Conservation (phyloP, 2,797 vertebrate species). For the Merluccius polli region DNA sequence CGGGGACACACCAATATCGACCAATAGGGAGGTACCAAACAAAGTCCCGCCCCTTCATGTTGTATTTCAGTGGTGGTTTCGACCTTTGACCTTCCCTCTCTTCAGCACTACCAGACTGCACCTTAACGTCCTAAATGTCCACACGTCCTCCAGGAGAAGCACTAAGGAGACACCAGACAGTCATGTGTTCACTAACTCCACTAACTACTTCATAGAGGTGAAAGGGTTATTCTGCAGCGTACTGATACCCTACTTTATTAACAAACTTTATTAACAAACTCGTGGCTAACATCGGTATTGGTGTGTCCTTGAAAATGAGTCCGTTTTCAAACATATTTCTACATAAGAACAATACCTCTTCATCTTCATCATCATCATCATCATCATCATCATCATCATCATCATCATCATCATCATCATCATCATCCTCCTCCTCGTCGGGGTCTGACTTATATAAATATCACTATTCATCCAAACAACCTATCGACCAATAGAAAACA, state of each 20-base stretch:
- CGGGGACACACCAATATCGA: not conserved
- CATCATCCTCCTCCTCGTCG: not conserved
- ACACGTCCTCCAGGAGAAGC: not conserved
- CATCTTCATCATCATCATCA: not conserved
- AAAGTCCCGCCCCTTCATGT: not conserved
- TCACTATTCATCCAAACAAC: slow-evolving; percentile 3
- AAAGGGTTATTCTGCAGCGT: not conserved
- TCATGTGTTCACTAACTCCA: not conserved
- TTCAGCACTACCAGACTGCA: not conserved
- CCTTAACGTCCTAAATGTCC: slow-evolving; percentile 1
- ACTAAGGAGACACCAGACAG: not conserved
- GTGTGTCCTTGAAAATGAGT: not conserved
- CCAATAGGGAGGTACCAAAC: not conserved
- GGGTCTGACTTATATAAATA: slow-evolving; percentile 4
- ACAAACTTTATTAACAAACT: too few species aligned
- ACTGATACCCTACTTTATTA: not conserved
- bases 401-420: not conserved
- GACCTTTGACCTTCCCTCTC: not conserved
- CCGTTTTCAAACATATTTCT: slow-evolving; percentile 6
- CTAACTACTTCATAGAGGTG: slow-evolving; percentile 2
- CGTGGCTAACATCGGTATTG: not conserved
- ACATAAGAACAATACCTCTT: not conserved
- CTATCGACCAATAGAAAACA: slow-evolving; percentile 2
- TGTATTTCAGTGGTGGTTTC: not conserved
- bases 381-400: too few species aligned